Evolutionary conservation across 2,113 vertebrate genomes (phyloP).

Genomic region (Porphyrio hochstetteri): DNA sequence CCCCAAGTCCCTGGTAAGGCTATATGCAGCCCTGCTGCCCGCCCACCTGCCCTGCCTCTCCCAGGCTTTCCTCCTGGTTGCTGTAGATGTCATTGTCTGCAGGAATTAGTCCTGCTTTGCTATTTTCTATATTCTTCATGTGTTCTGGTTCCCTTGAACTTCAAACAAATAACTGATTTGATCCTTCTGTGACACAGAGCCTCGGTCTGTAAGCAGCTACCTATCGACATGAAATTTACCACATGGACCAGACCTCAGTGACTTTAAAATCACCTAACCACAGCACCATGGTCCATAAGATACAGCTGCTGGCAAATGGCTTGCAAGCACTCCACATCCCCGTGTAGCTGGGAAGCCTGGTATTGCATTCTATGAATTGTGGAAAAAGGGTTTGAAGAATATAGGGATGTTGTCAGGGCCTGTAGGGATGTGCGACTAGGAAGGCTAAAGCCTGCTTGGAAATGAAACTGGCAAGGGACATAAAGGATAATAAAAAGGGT

Average conservation of each 20-base stretch:
- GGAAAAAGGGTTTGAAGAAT: too few species aligned
- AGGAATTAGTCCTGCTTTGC: neutral
- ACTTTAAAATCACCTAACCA: neutral
- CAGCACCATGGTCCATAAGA: neutral
- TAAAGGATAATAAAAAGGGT: too few species aligned
- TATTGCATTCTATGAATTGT: too few species aligned
- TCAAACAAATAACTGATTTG: neutral
- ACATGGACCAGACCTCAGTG: accelerated
- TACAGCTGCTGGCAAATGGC: neutral
- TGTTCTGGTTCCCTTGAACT: neutral
- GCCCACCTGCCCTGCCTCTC: neutral
- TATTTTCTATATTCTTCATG: neutral
- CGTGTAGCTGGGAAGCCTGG: neutral
- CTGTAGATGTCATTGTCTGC: neutral
- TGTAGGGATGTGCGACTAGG: too few species aligned
- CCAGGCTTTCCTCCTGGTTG: neutral
- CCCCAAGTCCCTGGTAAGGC: accelerated
- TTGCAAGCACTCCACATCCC: neutral
- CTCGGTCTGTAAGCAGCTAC: accelerated
- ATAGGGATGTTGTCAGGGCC: too few species aligned
- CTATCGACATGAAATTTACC: neutral
- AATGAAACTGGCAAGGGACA: too few species aligned
- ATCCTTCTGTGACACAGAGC: neutral
- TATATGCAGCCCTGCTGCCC: neutral
- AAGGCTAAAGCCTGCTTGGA: too few species aligned